Evolutionary conservation across 2,888 invertebrate genomes (phyloP).

Genomic region (Teleogryllus oceanicus): DNA sequence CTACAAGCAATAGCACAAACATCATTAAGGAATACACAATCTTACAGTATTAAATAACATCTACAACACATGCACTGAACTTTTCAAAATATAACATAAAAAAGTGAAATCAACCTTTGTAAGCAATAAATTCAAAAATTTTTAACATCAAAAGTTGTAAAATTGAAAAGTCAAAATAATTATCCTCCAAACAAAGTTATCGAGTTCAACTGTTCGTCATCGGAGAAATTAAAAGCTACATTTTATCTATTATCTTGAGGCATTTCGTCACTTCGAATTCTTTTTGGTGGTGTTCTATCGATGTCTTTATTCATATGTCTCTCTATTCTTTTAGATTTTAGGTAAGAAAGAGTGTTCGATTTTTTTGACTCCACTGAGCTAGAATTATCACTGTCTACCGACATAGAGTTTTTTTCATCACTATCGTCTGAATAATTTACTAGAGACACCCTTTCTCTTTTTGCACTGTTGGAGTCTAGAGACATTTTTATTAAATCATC

Average conservation of each 20-base stretch:
- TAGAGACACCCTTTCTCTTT: neutral
- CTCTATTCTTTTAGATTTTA: conserved; percentile 29
- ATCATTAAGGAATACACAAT: neutral
- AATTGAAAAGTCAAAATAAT: no score
- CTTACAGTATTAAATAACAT: conserved; percentile 3
- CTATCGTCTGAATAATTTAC: neutral
- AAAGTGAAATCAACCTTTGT: no score
- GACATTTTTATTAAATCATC: neutral
- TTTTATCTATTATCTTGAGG: neutral
- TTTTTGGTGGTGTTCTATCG: conserved; percentile 25
- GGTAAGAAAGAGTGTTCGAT: conserved; percentile 25
- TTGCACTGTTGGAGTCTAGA: neutral
- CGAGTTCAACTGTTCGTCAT: no score
- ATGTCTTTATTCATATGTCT: conserved; percentile 21
- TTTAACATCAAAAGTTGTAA: no score
- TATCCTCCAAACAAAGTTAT: no score
- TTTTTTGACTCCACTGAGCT: conserved; percentile 19
- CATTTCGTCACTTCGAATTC: conserved; percentile 10
- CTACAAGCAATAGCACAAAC: conserved; percentile 8
- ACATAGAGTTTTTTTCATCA: conserved; percentile 5
- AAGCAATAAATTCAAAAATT: no score
- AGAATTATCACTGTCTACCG: neutral
- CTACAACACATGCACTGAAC: neutral
- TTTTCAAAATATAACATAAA: no score
- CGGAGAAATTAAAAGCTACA: neutral